A percentile compares a stretch with the other conserved stretches of the same genome.
phyloP scores from a whole-genome alignment of 2,888 invertebrate species.

The Cyaniris semiargus region DNA sequence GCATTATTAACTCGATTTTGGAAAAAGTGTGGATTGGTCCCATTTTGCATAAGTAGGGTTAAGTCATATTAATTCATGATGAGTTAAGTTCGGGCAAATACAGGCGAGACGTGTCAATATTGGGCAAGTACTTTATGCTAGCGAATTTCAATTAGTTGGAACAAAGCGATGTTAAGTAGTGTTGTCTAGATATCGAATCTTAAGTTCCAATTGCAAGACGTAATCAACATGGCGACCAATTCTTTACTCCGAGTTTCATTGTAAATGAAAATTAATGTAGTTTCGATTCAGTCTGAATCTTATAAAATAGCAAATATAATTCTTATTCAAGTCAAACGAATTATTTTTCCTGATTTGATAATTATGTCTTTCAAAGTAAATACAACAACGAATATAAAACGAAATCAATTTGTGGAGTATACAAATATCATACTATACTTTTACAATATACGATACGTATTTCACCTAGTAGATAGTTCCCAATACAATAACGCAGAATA shows the following conservation, averaged over 20 bases:
- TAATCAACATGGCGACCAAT: neutral
- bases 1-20: too few relatives aligned
- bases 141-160: conserved; percentile 26
- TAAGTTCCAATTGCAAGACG: neutral
- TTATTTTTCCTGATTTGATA: neutral
- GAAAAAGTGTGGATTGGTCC: too few relatives aligned
- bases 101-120: conserved; percentile 17
- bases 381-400: too few relatives aligned
- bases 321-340: too few relatives aligned
- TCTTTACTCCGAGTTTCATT: neutral
- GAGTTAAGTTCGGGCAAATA: conserved; percentile 19
- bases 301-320: too few relatives aligned
- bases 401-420: too few relatives aligned
- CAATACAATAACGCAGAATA: neutral
- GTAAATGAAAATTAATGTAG: too few relatives aligned
- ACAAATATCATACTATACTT: too few relatives aligned
- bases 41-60: too few relatives aligned
- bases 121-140: conserved; percentile 17
- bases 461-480: neutral
- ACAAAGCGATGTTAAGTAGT: conserved; percentile 12
- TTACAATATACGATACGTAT: neutral
- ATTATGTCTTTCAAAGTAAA: neutral
- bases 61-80: conserved; percentile 18
- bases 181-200: neutral
- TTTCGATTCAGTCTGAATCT: too few relatives aligned